Conservation (phyloP, 1,140 invertebrate species). For the Sinonovacula constricta region DNA sequence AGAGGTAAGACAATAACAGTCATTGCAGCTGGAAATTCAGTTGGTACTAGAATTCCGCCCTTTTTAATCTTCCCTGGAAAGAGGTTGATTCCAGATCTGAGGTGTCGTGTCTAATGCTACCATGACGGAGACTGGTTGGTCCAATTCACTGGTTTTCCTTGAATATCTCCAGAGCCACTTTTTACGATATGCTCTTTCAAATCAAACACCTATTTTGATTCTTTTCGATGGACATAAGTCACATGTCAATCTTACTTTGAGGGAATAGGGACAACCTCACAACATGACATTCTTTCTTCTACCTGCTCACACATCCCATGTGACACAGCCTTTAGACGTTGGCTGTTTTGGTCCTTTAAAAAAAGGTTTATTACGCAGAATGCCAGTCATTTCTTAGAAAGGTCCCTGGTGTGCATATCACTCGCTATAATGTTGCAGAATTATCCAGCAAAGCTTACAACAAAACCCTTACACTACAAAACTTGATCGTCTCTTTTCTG, state of each 20-base stretch:
- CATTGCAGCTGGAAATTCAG: conserved; percentile 74
- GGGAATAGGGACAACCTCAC: conserved; percentile 14
- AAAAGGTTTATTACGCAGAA: conserved; percentile 15
- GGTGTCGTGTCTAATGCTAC: conserved; percentile 6
- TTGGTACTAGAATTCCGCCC: conserved; percentile 70
- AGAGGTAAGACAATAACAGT: conserved; percentile 78
- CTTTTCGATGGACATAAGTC: conserved; percentile 42
- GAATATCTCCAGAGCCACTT: conserved; percentile 37
- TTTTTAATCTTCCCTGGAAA: conserved; percentile 77
- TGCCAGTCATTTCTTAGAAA: conserved; percentile 29
- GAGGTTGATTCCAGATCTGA: conserved; percentile 65
- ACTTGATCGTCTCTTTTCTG: conserved; percentile 13
- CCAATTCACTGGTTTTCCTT: conserved; percentile 25
- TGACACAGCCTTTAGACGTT: conserved; percentile 22
- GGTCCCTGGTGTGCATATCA: not conserved
- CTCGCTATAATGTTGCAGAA: not conserved
- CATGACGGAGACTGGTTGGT: conserved; percentile 43
- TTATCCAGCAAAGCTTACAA: conserved; percentile 15
- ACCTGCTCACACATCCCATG: conserved; percentile 17
- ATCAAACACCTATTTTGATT: conserved; percentile 15
- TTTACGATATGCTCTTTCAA: not conserved
- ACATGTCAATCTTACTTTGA: conserved; percentile 15
- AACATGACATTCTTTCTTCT: conserved; percentile 22
- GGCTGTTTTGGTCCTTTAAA: conserved; percentile 12
- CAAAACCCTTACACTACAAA: conserved; percentile 11